Conservation (phyloP, 2,888 invertebrate species). For the Chesias legatella region DNA sequence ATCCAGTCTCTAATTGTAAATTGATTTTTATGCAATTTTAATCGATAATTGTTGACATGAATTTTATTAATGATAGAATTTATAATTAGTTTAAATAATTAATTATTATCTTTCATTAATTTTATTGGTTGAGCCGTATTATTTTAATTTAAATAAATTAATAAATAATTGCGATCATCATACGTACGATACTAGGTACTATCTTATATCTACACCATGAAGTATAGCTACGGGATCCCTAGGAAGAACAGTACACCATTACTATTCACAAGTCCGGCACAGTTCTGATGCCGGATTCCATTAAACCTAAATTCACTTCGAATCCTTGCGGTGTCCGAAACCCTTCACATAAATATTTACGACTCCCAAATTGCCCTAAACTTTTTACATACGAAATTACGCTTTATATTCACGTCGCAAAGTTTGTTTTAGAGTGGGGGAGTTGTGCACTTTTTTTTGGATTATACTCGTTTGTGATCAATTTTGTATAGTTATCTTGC, state of each 20-base stretch:
- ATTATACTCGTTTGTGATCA: constrained; percentile 14
- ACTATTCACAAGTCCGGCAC: constrained; percentile 47
- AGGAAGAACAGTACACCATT: constrained; percentile 30
- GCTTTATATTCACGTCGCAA: constrained; percentile 38
- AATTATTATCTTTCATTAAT: no score
- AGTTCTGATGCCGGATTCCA: constrained; percentile 44
- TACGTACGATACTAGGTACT: no score
- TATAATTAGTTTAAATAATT: no score
- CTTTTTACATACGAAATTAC: constrained; percentile 44
- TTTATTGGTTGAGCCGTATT: no score
- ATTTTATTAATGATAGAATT: no score
- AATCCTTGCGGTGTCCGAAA: constrained; percentile 46
- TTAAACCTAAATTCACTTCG: constrained; percentile 50
- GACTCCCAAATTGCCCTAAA: constrained; percentile 33
- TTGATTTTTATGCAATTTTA: no score
- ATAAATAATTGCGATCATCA: no score
- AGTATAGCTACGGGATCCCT: constrained; percentile 29
- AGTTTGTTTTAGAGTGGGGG: constrained; percentile 32
- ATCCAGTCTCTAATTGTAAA: no score
- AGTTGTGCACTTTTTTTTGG: constrained; percentile 13
- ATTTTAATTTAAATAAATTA: no score
- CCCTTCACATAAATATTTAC: constrained; percentile 57
- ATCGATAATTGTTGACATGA: no score
- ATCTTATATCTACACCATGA: no score
- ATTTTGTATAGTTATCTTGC: constrained; percentile 8